phyloP scores from a whole-genome alignment of 1,140 invertebrate species.

The Sycophaga agraensis region DNA sequence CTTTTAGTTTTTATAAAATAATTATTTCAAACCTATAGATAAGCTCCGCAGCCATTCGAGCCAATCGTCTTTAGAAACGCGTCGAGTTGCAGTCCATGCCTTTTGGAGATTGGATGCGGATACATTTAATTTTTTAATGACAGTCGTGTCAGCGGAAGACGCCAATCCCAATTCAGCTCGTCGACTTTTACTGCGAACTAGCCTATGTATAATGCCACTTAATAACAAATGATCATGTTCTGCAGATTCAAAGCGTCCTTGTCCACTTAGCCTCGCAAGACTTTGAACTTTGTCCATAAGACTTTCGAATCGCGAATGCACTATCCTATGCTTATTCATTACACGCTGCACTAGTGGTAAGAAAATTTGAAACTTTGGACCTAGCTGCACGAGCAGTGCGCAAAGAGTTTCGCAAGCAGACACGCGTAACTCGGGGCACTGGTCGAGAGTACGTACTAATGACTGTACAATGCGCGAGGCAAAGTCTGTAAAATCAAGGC shows the following conservation, averaged over 20 bases:
- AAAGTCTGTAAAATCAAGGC: slow-evolving; percentile 89
- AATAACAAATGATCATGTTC: slow-evolving; percentile 65
- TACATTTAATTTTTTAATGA: slow-evolving; percentile 79
- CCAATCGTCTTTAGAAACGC: slow-evolving; percentile 98
- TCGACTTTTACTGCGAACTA: slow-evolving; percentile 61
- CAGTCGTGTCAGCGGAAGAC: slow-evolving; percentile 67
- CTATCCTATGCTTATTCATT: slow-evolving; percentile 79
- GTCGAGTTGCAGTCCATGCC: slow-evolving; percentile 85
- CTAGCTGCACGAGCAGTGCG: slow-evolving; percentile 83
- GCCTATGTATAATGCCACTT: slow-evolving; percentile 51
- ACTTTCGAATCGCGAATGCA: slow-evolving; percentile 77
- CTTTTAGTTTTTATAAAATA: too few species aligned
- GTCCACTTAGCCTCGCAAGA: neutral
- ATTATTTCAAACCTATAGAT: slow-evolving; percentile 62
- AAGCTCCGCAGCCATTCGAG: slow-evolving; percentile 92
- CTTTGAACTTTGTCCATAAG: slow-evolving; percentile 71
- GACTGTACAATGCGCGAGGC: slow-evolving; percentile 92
- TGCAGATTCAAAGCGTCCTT: slow-evolving; percentile 57
- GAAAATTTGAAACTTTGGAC: slow-evolving; percentile 89
- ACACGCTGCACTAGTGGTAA: slow-evolving; percentile 88
- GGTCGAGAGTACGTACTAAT: slow-evolving; percentile 81
- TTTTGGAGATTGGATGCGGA: slow-evolving; percentile 81
- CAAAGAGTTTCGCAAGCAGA: slow-evolving; percentile 91
- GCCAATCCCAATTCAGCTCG: slow-evolving; percentile 50
- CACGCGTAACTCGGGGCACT: slow-evolving; percentile 73